phyloP scores from a whole-genome alignment of 2,797 vertebrate species.

The Notamacropus eugenii region DNA sequence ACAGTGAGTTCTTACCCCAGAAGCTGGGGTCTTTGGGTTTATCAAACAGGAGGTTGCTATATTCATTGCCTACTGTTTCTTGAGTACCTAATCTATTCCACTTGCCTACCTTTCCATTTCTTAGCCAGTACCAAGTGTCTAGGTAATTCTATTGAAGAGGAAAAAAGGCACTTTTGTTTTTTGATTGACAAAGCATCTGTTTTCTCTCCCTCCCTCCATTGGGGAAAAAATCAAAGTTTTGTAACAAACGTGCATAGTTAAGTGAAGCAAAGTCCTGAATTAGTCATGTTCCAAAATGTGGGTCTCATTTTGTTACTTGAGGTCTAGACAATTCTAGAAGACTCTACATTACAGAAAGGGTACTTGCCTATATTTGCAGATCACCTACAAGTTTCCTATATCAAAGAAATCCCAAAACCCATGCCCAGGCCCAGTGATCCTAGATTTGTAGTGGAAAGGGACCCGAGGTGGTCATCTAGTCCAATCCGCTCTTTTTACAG shows the following conservation, averaged over 20 bases:
- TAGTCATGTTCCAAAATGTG: neutral
- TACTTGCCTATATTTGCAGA: neutral
- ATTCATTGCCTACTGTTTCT: too few species aligned
- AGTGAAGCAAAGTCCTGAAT: neutral
- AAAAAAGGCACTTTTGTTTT: neutral
- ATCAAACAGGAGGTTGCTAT: too few species aligned
- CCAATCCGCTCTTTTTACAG: slow-evolving; percentile 41
- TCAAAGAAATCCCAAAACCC: neutral
- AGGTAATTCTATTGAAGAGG: neutral
- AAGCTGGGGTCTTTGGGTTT: too few species aligned
- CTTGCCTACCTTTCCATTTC: too few species aligned
- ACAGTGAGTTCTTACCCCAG: too few species aligned
- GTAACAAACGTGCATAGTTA: neutral
- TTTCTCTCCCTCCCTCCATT: neutral
- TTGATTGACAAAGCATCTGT: neutral
- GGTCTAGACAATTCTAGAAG: neutral
- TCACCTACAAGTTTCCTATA: neutral
- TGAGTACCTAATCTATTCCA: too few species aligned
- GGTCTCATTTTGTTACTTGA: neutral
- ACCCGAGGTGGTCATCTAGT: too few species aligned
- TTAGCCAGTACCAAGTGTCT: too few species aligned
- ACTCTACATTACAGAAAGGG: too few species aligned
- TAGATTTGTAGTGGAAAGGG: neutral
- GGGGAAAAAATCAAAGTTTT: neutral
- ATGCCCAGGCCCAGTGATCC: neutral